Base-by-base conservation (phyloP, 2,888 invertebrate species). In the Drosophila picticornis region DNA sequence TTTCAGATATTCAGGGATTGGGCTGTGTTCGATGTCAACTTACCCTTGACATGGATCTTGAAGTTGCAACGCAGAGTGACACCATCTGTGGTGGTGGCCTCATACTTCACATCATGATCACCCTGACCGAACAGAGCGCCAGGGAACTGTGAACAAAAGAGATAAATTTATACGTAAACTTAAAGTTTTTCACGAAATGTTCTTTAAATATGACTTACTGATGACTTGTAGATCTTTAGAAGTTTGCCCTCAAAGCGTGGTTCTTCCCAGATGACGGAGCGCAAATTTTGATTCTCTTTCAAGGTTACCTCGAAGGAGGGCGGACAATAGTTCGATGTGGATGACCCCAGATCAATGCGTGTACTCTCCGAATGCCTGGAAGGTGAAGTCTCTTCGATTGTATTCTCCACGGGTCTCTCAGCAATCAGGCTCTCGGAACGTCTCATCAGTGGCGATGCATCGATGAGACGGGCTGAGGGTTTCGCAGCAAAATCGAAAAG, bases 51-150 rank as follows among this genome's bases (percentile, higher is more conserved):
- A 75, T 94, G 94, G 71, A 96, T 94, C 27, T 94, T 94, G 91
- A 96, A 96, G 85, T 94, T 94, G 91, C 96, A 96, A 77, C 94
- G 94, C 55, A 95, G 95, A 78, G 94, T 94, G 86, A 95, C 94
- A 56, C 95, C 95, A 80, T 95, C 94, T 32, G 94, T 94, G 89
- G 95, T 96, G 74, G 94, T 94, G 25, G 95, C 96, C 72, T 95
- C 94, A 83, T 96, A 96, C 66, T 94, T 94, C 27, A 96, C 94
- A 62, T 94, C 94, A 90, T 96, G 95, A 46, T 94, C 91, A 9
- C 96, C 96, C 29, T 93, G 91, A 11, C 94, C 94, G 84, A 96
- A 94, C 69, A 94, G 90, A 68, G 95, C 94, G 56, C 96, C 96
- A n/a, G 96, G 95, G 77, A 94, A 94, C 95, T 95, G 19, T 1